Evolutionary conservation across 2,113 vertebrate species (phyloP).

Genomic region (Pluvialis apricaria): DNA sequence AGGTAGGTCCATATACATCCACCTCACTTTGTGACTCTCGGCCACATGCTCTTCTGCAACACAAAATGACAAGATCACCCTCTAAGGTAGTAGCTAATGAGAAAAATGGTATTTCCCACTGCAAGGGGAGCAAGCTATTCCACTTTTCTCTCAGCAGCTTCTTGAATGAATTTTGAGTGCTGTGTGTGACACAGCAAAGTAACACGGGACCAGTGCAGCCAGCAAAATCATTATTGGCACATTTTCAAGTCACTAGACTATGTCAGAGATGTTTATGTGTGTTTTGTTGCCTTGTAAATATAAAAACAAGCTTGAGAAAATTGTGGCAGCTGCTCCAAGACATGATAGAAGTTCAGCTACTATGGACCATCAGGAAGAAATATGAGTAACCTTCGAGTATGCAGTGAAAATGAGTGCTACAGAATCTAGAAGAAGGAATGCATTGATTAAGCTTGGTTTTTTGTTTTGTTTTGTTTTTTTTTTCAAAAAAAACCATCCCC

Average conservation of each 20-base stretch:
- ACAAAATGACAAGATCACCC: neutral
- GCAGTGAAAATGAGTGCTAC: neutral
- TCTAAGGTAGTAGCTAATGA: neutral
- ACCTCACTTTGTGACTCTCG: neutral
- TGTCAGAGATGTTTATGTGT: constrained; percentile 17
- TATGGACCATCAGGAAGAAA: constrained; percentile 37
- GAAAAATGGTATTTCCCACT: neutral
- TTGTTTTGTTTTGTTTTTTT: neutral
- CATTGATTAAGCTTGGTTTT: neutral
- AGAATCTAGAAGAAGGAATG: neutral
- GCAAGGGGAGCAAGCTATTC: neutral
- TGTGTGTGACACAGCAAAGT: neutral
- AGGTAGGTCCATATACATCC: too few species aligned
- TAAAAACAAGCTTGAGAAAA: neutral
- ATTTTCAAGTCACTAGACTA: constrained; percentile 9
- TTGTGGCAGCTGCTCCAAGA: neutral
- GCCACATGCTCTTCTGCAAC: neutral
- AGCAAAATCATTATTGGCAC: constrained; percentile 6
- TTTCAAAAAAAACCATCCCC: neutral
- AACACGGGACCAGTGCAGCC: neutral
- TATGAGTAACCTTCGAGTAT: neutral
- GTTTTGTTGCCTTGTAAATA: constrained; percentile 49
- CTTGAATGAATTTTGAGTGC: neutral
- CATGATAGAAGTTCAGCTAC: neutral
- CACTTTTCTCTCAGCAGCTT: neutral